Conservation (phyloP, 2,113 vertebrate genomes). For the Lasiurus borealis region DNA sequence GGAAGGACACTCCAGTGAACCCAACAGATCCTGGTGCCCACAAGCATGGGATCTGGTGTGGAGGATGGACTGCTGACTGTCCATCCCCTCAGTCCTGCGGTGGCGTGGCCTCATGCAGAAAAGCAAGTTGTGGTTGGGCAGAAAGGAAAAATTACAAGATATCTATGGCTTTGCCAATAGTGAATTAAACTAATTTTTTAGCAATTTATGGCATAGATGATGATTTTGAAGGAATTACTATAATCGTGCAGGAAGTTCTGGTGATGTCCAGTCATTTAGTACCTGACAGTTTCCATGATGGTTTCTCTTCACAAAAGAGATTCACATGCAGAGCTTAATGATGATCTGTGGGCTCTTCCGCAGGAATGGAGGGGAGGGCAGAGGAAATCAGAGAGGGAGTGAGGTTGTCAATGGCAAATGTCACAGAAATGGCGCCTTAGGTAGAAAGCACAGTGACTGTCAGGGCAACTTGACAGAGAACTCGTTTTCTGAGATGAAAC, state of each 20-base stretch:
- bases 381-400: too few relatives aligned
- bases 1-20: neutral
- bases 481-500: neutral
- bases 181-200: neutral
- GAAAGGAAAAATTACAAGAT: slow-evolving; percentile 16
- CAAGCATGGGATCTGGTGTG: neutral
- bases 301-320: neutral
- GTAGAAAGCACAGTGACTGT: neutral
- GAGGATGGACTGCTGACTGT: neutral
- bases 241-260: neutral
- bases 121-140: neutral
- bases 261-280: neutral
- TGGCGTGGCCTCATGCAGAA: neutral
- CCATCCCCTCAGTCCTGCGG: too few relatives aligned
- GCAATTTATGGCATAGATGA: neutral
- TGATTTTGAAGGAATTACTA: neutral
- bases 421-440: neutral
- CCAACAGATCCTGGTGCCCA: neutral
- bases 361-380: neutral
- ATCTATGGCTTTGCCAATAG: neutral
- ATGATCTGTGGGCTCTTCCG: too few relatives aligned
- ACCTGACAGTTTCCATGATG: neutral
- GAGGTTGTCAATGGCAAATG: neutral
- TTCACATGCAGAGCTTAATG: neutral
- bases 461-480: neutral